Evolutionary conservation across 2,797 vertebrate species (phyloP).

Genomic region (Acridotheres tristis): DNA sequence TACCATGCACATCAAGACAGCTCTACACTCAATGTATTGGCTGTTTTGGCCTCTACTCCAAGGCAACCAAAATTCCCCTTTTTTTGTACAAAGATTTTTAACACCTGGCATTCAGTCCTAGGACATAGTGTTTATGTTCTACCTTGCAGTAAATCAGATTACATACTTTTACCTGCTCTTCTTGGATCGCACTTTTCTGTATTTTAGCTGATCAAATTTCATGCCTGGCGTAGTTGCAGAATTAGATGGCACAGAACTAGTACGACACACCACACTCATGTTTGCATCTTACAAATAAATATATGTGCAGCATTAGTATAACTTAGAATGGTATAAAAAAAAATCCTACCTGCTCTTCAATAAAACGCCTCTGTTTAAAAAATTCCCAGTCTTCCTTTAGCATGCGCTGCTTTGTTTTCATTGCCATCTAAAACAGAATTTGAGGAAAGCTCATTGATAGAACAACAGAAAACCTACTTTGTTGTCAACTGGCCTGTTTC

Average conservation of each 20-base stretch:
- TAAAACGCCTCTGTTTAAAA: constrained; percentile 92
- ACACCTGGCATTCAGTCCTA: neutral
- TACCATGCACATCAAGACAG: neutral
- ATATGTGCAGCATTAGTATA: neutral
- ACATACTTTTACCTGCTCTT: neutral
- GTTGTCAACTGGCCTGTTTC: neutral
- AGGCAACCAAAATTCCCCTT: neutral
- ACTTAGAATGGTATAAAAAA: neutral
- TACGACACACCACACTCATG: neutral
- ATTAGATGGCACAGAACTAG: neutral
- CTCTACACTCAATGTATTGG: constrained; percentile 28
- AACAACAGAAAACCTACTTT: neutral
- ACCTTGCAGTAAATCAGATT: neutral
- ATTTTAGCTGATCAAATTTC: neutral
- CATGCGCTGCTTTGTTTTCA: constrained; percentile 91
- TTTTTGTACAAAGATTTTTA: neutral
- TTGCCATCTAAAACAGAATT: constrained; percentile 82
- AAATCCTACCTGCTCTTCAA: constrained; percentile 91
- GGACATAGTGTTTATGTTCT: neutral
- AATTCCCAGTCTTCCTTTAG: constrained; percentile 97
- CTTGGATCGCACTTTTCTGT: neutral
- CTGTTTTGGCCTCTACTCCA: neutral
- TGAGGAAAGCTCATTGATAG: constrained; percentile 29
- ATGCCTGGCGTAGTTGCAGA: neutral
- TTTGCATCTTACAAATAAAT: neutral